Evolutionary conservation across 2,797 vertebrate genomes (phyloP), one percentile per base, ranked within the genome.

Genomic region (Rhabdophis nuchalis): DNA sequence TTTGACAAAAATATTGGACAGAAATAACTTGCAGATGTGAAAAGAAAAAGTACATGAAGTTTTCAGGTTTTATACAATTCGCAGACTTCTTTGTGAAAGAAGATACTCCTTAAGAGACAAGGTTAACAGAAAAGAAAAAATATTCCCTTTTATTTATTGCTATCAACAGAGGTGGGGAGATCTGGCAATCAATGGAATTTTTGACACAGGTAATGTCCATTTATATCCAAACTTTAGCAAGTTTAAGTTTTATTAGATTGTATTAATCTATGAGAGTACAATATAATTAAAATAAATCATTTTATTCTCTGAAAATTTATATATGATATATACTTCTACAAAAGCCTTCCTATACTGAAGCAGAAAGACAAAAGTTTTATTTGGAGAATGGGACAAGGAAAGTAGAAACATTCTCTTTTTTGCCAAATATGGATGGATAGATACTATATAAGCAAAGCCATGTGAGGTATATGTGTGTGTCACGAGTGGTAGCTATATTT

Each of bases 71-170:
- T 93, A 86, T 93, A 68, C 93, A 94, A 90, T 90, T 93, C 92
- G 94, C 96, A 96, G 97, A 98, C 94, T 96, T 98, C 94, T 98
- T 96, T 92, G 92, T 91, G 96, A 97, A 98, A 97, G 93, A 93
- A 92, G 94, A 97, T 97, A 97, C 94, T 95, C 97, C 97, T 97
- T 97, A 46, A 93, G 97, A 97, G 97, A 95, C 90, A 94, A 96
- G 85, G 93, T 93, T 96, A 96, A 96, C 95, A 97, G 94, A 95
- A 96, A 96, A 96, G 97, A 95, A 95, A 98, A 93, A 97, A 96
- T 93, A 91, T 95, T 96, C 96, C 58, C 7, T 60, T 60, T 60
- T 60, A 60, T 60, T 95, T 94, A 92, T 94, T 95, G 96, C 96
- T 98, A 96, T 98, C 97, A 97, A 94, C 95, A 96, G 91, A 0